Percentiles rank a stretch among this genome's conserved stretches.
Evolutionary conservation across 1,140 invertebrate species (phyloP).

Genomic region (Oreohelix idahoensis): DNA sequence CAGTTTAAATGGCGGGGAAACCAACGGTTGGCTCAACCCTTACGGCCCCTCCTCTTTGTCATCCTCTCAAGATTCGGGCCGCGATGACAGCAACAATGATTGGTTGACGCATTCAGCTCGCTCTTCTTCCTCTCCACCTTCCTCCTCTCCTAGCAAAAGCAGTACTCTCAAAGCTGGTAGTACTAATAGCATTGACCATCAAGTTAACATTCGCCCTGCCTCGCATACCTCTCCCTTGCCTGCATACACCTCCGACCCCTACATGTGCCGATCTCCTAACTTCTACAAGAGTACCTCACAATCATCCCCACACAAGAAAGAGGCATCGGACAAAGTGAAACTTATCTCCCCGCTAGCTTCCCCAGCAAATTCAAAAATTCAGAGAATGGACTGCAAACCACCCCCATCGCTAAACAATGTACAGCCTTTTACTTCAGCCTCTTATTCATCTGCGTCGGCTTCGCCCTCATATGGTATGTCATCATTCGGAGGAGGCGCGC

Average conservation of each 20-base stretch:
- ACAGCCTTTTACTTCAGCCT: neutral
- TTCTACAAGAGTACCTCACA: neutral
- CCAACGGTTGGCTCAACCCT: conserved; percentile 41
- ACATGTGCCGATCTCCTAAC: neutral
- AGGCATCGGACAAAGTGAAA: conserved; percentile 13
- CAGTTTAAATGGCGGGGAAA: conserved; percentile 35
- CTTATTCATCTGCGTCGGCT: neutral
- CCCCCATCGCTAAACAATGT: neutral
- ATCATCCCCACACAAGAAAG: conserved; percentile 8
- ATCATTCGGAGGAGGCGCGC: conserved; percentile 40
- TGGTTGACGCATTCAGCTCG: neutral
- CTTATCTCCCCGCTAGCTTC: conserved; percentile 23
- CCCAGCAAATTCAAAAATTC: neutral
- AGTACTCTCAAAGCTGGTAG: conserved; percentile 27
- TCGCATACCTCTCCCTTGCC: neutral
- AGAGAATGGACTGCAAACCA: conserved; percentile 2
- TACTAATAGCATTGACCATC: neutral
- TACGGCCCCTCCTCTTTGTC: conserved; percentile 39
- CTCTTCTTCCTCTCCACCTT: neutral
- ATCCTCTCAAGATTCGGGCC: neutral
- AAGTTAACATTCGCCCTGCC: neutral
- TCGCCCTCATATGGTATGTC: neutral
- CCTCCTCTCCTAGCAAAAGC: conserved; percentile 24
- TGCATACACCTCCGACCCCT: neutral
- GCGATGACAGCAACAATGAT: neutral